Evolutionary conservation across 2,888 invertebrate genomes (phyloP), one percentile per base, ranked within the genome.

Genomic region (Dyspetes luteomarginatus): DNA sequence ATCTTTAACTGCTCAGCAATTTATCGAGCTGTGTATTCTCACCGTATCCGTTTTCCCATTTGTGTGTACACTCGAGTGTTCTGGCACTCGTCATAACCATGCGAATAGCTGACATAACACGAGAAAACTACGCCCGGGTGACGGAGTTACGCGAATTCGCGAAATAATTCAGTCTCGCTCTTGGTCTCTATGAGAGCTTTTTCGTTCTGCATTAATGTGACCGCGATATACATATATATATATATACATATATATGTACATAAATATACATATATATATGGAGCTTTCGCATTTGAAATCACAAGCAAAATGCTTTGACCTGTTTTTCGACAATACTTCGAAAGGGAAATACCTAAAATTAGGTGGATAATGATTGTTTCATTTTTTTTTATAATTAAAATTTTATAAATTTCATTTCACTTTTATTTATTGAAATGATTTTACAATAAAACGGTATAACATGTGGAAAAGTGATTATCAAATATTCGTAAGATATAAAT

Each of bases 21-120:
- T 90, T 90, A 91, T 91, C 89, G 90, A 89, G 89, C 86, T 68
- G 48, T 69, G 24, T 68, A 45, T 58, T 60, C 71, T 55, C 26
- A 48, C 52, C 30, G 62, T 28, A 28, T 50, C 48, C 62, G 48
- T 73, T 19, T 45, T 64, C 67, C 52, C 45, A 36, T 67, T 68
- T 67, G 22, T 45, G 50, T 22, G 67, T 36, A 64, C 30, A 84
- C 82, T 83, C 84, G 84, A 55, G 83, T 82, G 83, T 82, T 85
- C 90, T 89, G 90, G 87, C 76, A 83, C 85, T 88, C 87, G 87
- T 90, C 90, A 89, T 89, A 90, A 86, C 84, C 85, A 80, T 82
- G 82, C 84, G 84, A 48, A 72, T 67, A 73, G 74, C 82, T 79
- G 73, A 81, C 81, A 71, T 78, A 81, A 78, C 78, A 75, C 76